Evolutionary conservation across 2,888 invertebrate genomes (phyloP).

Genomic region (Fabriciana adippe): DNA sequence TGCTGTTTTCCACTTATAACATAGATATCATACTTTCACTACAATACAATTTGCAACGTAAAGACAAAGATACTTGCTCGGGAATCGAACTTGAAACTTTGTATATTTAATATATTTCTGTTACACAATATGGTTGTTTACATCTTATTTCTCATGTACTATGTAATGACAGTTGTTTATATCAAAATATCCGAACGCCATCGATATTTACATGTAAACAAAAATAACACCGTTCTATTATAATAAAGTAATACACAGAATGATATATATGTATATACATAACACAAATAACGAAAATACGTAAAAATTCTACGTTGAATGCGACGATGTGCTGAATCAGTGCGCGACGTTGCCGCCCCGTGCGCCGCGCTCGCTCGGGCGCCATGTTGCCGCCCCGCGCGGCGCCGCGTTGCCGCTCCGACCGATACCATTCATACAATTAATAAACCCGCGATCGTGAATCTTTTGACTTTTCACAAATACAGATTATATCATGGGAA

Average conservation of each 20-base stretch:
- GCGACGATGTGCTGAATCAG: slow-evolving; percentile 73
- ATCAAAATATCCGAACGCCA: no score
- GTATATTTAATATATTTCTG: no score
- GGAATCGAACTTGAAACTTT: no score
- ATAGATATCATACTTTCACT: no score
- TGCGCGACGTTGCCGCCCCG: slow-evolving; percentile 68
- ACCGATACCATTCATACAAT: slow-evolving; percentile 41
- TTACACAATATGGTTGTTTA: no score
- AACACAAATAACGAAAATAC: slow-evolving; percentile 18
- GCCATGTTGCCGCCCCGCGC: slow-evolving; percentile 70
- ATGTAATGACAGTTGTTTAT: no score
- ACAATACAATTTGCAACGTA: no score
- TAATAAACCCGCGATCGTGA: slow-evolving; percentile 24
- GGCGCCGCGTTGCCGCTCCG: slow-evolving; percentile 42
- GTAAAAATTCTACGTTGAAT: slow-evolving; percentile 47
- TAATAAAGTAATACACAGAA: slow-evolving; percentile 3
- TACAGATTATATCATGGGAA: slow-evolving; percentile 12
- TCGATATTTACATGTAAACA: no score
- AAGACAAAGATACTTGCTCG: no score
- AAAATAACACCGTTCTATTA: no score
- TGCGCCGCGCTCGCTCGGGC: slow-evolving; percentile 48
- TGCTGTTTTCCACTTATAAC: no score
- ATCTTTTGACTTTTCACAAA: slow-evolving; percentile 11
- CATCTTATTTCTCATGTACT: no score
- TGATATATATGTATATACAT: slow-evolving; percentile 9